Evolutionary conservation across 1,140 invertebrate species (phyloP), one percentile per base, ranked within the genome.

Genomic region (Drosophila subobscura): DNA sequence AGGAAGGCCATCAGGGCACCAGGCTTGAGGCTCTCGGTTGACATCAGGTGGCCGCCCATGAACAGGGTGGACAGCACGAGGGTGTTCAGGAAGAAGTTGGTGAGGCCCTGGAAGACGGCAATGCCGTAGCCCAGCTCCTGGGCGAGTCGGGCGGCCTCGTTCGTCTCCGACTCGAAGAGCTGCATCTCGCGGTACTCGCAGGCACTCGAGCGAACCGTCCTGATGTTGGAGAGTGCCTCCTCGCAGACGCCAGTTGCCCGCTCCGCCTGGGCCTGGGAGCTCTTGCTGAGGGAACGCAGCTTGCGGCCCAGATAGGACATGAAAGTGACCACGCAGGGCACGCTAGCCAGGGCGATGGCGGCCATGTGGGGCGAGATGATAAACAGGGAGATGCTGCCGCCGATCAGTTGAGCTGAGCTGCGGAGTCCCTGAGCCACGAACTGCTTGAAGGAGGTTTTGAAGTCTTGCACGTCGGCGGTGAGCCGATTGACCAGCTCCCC

Each of bases 1-100:
- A 99, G 92, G 92, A 99, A 99, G 3, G 97, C 96, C 97, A 99
- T 99, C 7, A 99, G 93, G 75, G 98, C 95, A 50, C 98, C 98
- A 7, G 97, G 94, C 10, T 95, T 94, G 72, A 99, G 92, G 81
- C 97, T 94, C 33, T 96, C 94, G 4, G 93, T 94, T 0, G 96
- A 95, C 93, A 99, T 95, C 12, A 98, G 92, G 79, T 96, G 94
- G 14, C 98, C 97, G 57, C 98, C 98, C 65, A 97, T 94, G 83
- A 96, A 98, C 64, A 99, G 92, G 0, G 97, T 97, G 4, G 94
- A 95, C 29, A 99, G 92, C n/a, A 99, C 95, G 91, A 98, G 95
- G 33, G 94, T 95, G 93, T 97, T 96, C 7, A 97, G 92, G 91
- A 96, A 96, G 60, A 97, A 91, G 90, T 96, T 97, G 14, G 95